Percentiles rank a stretch among this genome's conserved stretches.
These are phyloP conservation scores for Pempheris klunzingeri DNA, from an alignment of 2,797 vertebrate genomes.

Conservation along the genomic window DNA sequence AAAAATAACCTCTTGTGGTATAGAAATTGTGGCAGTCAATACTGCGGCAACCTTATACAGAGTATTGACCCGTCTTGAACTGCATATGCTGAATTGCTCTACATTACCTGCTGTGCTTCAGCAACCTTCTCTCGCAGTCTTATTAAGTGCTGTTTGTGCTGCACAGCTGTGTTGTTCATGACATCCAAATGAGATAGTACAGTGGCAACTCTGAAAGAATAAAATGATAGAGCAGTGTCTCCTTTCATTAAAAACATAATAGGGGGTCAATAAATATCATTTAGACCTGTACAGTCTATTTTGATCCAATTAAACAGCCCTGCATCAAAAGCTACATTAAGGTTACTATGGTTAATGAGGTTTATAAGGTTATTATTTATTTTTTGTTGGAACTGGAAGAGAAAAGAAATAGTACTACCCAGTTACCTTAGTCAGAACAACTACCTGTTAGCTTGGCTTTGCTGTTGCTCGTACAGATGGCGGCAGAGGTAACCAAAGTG, in stretches of 20 bases:
- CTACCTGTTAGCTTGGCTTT: conserved; percentile 77
- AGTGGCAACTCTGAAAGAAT: conserved; percentile 53
- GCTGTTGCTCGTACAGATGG: conserved; percentile 64
- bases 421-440: neutral
- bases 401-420: neutral
- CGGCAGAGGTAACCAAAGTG: conserved; percentile 74
- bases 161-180: conserved; percentile 63
- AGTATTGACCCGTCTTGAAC: neutral
- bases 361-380: too few relatives aligned
- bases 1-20: conserved; percentile 6
- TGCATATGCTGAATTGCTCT: neutral
- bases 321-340: neutral
- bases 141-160: conserved; percentile 52
- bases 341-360: neutral
- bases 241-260: neutral
- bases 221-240: neutral
- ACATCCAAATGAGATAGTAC: conserved; percentile 70
- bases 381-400: neutral
- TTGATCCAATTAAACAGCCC: neutral
- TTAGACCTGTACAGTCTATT: neutral
- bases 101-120: conserved; percentile 76
- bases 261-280: neutral
- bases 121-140: conserved; percentile 61
- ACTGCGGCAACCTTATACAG: neutral
- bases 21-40: conserved; percentile 7